phyloP scores from a whole-genome alignment of 2,888 invertebrate genomes.

The Gryllus longicercus region DNA sequence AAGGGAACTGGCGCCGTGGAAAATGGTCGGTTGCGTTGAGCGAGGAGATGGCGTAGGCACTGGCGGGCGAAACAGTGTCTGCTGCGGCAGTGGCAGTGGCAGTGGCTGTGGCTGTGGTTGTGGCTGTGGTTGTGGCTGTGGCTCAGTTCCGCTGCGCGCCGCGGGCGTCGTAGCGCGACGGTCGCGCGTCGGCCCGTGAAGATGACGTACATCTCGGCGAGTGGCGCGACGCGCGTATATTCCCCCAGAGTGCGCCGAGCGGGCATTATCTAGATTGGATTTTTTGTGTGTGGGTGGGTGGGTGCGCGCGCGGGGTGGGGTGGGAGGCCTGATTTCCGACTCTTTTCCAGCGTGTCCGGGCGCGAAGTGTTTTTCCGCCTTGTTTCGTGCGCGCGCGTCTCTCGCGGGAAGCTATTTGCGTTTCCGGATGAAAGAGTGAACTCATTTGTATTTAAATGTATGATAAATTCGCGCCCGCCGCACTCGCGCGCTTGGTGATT shows the following conservation, averaged over 20 bases:
- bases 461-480: background rate
- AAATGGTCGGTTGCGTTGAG: no score
- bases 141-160: no score
- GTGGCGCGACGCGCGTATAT: background rate
- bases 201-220: background rate
- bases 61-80: no score
- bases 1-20: no score
- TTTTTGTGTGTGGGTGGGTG: background rate
- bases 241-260: background rate
- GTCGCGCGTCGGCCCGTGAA: background rate
- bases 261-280: slow-evolving; percentile 11
- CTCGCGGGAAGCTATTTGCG: background rate
- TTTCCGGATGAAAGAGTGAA: background rate
- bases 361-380: background rate
- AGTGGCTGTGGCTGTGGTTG: no score
- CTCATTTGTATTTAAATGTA: slow-evolving; percentile 1
- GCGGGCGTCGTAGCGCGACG: background rate
- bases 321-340: background rate
- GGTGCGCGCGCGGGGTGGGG: no score
- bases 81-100: no score
- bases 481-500: no score
- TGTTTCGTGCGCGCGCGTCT: background rate
- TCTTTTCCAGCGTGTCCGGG: background rate
- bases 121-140: no score
- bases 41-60: no score